Percentiles rank a stretch among this genome's conserved stretches.
Conservation (phyloP, 2,888 invertebrate genomes). For the Phanerotoma sp. region DNA sequence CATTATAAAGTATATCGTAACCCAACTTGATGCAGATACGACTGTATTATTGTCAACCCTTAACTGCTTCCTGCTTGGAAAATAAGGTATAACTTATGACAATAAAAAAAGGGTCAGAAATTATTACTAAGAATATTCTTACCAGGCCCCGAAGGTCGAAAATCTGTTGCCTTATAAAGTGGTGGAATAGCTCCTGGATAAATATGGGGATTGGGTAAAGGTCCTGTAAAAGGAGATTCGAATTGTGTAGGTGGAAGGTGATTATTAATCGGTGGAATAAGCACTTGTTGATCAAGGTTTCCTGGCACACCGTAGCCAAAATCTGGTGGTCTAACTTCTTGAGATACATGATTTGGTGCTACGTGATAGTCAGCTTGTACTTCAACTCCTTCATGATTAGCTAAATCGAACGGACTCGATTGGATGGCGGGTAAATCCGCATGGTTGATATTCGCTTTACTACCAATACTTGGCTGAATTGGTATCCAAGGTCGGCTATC, state of each 20-base stretch:
- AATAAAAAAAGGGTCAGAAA: too few species aligned
- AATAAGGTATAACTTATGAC: too few species aligned
- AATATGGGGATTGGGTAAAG: slow-evolving; percentile 68
- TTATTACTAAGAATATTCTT: too few species aligned
- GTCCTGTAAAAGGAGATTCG: slow-evolving; percentile 46
- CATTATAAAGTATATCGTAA: too few species aligned
- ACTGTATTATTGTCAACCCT: too few species aligned
- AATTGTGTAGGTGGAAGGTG: slow-evolving; percentile 21
- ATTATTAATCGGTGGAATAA: slow-evolving; percentile 25
- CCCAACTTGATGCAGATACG: too few species aligned
- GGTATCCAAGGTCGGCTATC: slow-evolving; percentile 83
- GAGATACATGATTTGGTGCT: slow-evolving; percentile 29
- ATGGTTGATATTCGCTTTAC: neutral
- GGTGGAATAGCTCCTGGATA: slow-evolving; percentile 66
- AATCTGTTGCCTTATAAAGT: slow-evolving; percentile 61
- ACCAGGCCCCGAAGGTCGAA: slow-evolving; percentile 3
- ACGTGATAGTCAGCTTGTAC: slow-evolving; percentile 17
- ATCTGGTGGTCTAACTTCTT: slow-evolving; percentile 39
- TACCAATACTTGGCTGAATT: slow-evolving; percentile 52
- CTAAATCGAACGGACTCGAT: slow-evolving; percentile 15
- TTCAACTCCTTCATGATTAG: slow-evolving; percentile 15
- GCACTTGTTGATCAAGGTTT: slow-evolving; percentile 4
- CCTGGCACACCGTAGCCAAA: slow-evolving; percentile 33
- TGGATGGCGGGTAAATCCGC: too few species aligned
- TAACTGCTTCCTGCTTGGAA: too few species aligned